phyloP scores from a whole-genome alignment of 2,888 invertebrate genomes.

The Diarsia dahlii region DNA sequence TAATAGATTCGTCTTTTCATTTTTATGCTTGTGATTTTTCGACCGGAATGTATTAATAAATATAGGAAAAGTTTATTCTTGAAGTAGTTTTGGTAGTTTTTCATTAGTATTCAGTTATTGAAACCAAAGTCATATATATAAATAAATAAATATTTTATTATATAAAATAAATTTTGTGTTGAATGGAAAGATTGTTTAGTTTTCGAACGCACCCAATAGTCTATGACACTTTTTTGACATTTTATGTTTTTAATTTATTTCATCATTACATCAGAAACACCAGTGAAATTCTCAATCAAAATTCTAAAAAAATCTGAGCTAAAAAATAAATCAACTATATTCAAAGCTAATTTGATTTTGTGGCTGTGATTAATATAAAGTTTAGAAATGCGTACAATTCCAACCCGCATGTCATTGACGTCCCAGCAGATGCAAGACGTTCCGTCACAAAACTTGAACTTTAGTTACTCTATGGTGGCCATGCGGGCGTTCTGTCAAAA shows the following conservation, averaged over 20 bases:
- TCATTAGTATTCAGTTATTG: background rate
- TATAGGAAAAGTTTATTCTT: no score
- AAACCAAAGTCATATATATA: background rate
- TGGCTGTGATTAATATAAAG: background rate
- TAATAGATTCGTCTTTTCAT: rapidly evolving
- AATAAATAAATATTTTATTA: no score
- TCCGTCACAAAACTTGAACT: conserved; percentile 3
- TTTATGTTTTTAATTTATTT: conserved; percentile 11
- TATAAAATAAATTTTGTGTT: no score
- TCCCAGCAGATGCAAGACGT: background rate
- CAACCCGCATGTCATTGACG: background rate
- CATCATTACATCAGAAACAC: background rate
- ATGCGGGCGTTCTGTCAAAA: conserved; percentile 71
- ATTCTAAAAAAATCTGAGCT: no score
- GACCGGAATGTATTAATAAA: background rate
- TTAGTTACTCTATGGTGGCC: conserved; percentile 57
- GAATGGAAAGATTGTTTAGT: rapidly evolving
- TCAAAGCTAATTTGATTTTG: background rate
- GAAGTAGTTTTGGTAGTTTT: background rate
- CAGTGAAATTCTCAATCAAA: background rate
- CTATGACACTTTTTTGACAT: conserved; percentile 49
- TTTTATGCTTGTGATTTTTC: background rate
- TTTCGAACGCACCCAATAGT: background rate
- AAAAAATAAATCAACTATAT: background rate
- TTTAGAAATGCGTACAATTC: conserved; percentile 2